Conservation (phyloP, 2,113 vertebrate species). For the Amia ocellicauda region DNA sequence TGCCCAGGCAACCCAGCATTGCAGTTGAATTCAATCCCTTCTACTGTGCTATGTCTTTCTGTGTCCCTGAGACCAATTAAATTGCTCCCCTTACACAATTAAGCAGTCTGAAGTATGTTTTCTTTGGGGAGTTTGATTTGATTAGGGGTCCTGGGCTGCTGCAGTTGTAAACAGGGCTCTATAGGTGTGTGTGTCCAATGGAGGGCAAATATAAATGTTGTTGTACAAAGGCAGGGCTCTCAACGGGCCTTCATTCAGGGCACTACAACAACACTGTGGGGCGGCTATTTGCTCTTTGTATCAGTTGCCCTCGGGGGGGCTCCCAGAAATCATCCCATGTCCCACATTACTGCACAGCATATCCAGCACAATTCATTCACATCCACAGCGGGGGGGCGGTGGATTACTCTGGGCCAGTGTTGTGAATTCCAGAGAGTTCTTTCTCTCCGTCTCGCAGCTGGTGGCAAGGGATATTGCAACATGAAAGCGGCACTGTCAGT, state of each 20-base stretch:
- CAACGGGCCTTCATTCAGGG: constrained; percentile 25
- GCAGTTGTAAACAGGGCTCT: not conserved
- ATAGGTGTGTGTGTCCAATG: not conserved
- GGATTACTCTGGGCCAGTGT: constrained; percentile 62
- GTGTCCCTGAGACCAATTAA: constrained; percentile 5
- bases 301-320: constrained; percentile 37
- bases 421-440: constrained; percentile 57
- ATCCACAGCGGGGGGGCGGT: constrained; percentile 47
- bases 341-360: constrained; percentile 40
- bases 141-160: not conserved
- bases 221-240: constrained; percentile 14
- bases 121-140: not conserved
- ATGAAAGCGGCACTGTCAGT: constrained; percentile 60
- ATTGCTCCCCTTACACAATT: not conserved
- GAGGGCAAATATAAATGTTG: constrained; percentile 18
- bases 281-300: constrained; percentile 46
- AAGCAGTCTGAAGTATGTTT: not conserved
- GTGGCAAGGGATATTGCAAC: constrained; percentile 50
- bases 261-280: constrained; percentile 21
- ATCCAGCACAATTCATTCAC: constrained; percentile 41
- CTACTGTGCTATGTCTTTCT: not conserved
- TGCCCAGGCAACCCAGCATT: not conserved
- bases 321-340: constrained; percentile 45
- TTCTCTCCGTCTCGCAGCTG: constrained; percentile 49
- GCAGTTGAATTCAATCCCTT: not conserved